These are phyloP conservation scores for Chorisops tibialis DNA, from an alignment of 2,888 invertebrate genomes.

Conservation along the genomic window DNA sequence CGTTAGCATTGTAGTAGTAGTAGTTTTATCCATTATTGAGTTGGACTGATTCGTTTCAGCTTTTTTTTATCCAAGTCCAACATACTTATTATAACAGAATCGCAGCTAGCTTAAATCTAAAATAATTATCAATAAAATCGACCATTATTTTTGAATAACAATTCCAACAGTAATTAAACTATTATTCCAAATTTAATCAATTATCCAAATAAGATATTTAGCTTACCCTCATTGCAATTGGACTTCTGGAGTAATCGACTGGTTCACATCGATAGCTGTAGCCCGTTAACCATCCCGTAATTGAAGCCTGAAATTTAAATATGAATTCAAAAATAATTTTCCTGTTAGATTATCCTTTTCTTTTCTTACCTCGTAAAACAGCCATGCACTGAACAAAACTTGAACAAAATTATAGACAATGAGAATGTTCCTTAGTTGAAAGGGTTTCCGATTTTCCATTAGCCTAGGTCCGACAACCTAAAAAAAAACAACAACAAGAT, in stretches of 20 bases:
- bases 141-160: too few relatives aligned
- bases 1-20: too few relatives aligned
- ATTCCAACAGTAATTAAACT: too few relatives aligned
- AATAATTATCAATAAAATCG: too few relatives aligned
- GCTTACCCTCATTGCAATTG: conserved; percentile 67
- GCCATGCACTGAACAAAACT: conserved; percentile 57
- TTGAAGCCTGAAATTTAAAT: conserved; percentile 50
- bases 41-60: too few relatives aligned
- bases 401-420: conserved; percentile 82
- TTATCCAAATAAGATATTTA: too few relatives aligned
- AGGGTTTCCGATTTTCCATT: conserved; percentile 84
- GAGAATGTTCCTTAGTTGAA: conserved; percentile 69
- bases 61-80: too few relatives aligned
- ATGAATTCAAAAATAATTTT: too few relatives aligned
- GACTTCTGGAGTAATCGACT: conserved; percentile 70
- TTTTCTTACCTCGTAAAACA: conserved; percentile 55
- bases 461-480: conserved; percentile 72
- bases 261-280: conserved; percentile 77
- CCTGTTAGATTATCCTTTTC: conserved; percentile 14
- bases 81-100: too few relatives aligned
- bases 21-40: too few relatives aligned
- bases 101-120: too few relatives aligned
- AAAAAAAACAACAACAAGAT: conserved; percentile 32
- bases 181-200: too few relatives aligned
- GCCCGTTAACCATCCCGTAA: conserved; percentile 67